Percentiles rank a stretch among this genome's conserved stretches.
phyloP scores from a whole-genome alignment of 2,113 vertebrate genomes.

The Ia io region DNA sequence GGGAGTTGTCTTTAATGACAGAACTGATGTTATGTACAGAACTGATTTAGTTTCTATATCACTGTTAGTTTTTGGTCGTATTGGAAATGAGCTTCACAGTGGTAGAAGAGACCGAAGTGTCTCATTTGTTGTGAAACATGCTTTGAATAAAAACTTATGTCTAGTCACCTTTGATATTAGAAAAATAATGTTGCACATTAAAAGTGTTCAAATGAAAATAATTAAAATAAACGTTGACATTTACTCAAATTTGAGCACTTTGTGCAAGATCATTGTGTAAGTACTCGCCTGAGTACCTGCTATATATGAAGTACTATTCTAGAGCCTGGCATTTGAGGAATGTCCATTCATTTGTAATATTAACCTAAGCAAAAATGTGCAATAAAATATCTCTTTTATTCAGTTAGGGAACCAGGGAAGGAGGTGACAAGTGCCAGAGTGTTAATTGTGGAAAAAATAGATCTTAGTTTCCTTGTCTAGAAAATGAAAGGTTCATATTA shows the following conservation, averaged over 20 bases:
- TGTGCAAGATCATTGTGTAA: conserved; percentile 29
- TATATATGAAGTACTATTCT: background rate
- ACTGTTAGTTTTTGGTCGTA: conserved; percentile 14
- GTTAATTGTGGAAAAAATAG: conserved; percentile 14
- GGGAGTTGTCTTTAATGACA: conserved; percentile 13
- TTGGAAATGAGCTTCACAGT: conserved; percentile 6
- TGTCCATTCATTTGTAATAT: conserved; percentile 43
- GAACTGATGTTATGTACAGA: background rate
- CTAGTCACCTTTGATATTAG: conserved; percentile 27
- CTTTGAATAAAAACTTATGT: conserved; percentile 21
- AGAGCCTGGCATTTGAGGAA: conserved; percentile 45
- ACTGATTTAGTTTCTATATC: conserved; percentile 31
- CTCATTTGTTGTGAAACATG: background rate
- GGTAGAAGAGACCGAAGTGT: background rate
- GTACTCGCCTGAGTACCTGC: background rate
- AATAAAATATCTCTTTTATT: conserved; percentile 38
- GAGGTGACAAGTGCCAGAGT: conserved; percentile 2
- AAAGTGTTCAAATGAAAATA: conserved; percentile 19
- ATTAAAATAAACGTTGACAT: conserved; percentile 4
- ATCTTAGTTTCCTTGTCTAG: conserved; percentile 36
- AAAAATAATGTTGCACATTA: background rate
- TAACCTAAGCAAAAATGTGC: conserved; percentile 44
- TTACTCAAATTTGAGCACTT: conserved; percentile 36
- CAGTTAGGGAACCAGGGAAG: background rate
- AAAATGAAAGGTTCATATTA: conserved; percentile 40